Conservation (phyloP, 2,797 vertebrate species). For the Uromys caudimaculatus region DNA sequence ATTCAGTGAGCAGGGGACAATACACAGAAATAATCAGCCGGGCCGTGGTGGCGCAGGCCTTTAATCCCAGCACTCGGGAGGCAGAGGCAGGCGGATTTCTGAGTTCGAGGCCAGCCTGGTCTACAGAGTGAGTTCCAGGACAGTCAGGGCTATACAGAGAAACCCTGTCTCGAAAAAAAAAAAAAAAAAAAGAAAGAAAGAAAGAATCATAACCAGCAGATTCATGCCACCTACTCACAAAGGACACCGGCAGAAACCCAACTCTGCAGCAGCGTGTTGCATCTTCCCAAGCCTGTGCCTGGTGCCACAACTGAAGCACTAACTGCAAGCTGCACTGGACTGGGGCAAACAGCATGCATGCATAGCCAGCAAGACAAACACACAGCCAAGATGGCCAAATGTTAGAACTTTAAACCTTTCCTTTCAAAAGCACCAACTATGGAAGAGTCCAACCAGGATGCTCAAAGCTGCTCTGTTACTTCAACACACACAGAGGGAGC, state of each 20-base stretch:
- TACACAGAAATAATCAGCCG: background rate
- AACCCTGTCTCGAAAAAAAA: no score
- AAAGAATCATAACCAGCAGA: conserved; percentile 22
- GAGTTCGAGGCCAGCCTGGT: no score
- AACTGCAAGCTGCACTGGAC: background rate
- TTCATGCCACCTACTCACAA: conserved; percentile 4
- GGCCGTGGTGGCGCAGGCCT: no score
- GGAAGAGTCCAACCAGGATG: background rate
- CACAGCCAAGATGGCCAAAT: background rate
- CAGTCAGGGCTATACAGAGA: no score
- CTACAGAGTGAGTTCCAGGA: no score
- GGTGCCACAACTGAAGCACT: background rate
- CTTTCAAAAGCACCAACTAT: background rate
- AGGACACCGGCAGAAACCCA: conserved; percentile 47
- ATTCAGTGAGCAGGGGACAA: conserved; percentile 50
- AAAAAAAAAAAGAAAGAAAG: background rate
- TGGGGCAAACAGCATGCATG: background rate
- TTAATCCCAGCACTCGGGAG: no score
- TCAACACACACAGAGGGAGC: background rate
- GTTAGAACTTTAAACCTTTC: background rate
- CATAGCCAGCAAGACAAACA: background rate
- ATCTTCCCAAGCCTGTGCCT: background rate
- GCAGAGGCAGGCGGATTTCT: no score
- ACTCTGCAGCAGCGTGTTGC: rapidly evolving
- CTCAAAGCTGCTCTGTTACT: background rate